Base-by-base conservation (phyloP, 2,797 vertebrate species). In the Sebastes miniatus region DNA sequence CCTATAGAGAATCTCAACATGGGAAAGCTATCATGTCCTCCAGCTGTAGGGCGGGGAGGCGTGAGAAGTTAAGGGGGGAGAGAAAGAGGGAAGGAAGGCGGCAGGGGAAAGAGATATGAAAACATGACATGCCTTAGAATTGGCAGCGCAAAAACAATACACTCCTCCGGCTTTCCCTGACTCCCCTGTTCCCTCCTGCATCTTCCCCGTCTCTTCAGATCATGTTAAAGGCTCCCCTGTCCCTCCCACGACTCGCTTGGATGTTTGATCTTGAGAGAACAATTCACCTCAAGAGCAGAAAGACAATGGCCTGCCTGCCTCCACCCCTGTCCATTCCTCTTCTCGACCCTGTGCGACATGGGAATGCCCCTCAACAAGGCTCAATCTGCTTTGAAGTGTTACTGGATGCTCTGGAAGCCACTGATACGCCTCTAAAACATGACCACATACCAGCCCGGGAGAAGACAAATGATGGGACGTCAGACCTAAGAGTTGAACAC, bases 41-140 rank as follows among this genome's bases (percentile, higher is more conserved):
- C 91, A 94, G 94, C 93, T 87, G 93, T 84, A 83, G 83, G 88
- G 91, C 3, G 81, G 88, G 82, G 84, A 92, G 81, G 85, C 76
- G 84, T 91, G 88, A 81, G 86, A 91, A 84, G 83, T 83, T 62
- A 27, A 63, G 70, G 76, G 76, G 74, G 86, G 77, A 32, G 79
- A 69, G 76, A 81, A 13, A 77, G 69, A 79, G 84, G 73, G 81
- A 72, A 79, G 84, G 83, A 89, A 79, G 83, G 84, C 61, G 76
- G 89, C 70, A 58, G 76, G 78, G 85, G 87, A 87, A 93, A 91
- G 90, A 94, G 90, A 93, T 93, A 93, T 91, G 87, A 95, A 95
- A 95, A 95, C 95, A 95, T 72, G 91, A 94, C 94, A 92, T 93
- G 92, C 81, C 91, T 94, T 72, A 84, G 91, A 86, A 87, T 87